Evolutionary conservation across 2,797 vertebrate genomes (phyloP).

Genomic region (Callimico goeldii): DNA sequence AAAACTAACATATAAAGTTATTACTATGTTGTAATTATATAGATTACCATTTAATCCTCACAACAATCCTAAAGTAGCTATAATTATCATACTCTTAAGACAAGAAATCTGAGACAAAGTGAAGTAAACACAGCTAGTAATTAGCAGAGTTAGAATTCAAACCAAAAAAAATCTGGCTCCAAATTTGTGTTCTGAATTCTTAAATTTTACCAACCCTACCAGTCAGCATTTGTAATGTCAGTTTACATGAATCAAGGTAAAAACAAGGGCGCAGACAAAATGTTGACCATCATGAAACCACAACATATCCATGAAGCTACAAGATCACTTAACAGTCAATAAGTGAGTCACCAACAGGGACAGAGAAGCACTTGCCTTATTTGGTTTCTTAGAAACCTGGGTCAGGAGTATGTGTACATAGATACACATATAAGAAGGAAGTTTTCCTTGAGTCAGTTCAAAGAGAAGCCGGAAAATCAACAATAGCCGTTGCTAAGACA

Average conservation of each 20-base stretch:
- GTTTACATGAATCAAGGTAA: not conserved
- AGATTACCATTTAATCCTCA: not conserved
- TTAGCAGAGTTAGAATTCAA: not conserved
- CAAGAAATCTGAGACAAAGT: not conserved
- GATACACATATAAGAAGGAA: not conserved
- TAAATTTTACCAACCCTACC: not conserved
- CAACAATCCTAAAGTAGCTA: not conserved
- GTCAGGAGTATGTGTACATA: not conserved
- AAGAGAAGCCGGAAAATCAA: not conserved
- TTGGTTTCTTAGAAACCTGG: not conserved
- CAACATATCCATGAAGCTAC: not conserved
- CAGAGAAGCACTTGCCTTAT: not conserved
- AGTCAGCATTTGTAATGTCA: not conserved
- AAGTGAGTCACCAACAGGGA: not conserved
- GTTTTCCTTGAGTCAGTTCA: not conserved
- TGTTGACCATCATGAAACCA: not conserved
- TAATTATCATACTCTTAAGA: not conserved
- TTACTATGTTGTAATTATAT: not conserved
- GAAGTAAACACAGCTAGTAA: not conserved
- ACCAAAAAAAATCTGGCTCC: not conserved
- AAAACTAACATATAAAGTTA: not conserved
- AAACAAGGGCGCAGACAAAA: not conserved
- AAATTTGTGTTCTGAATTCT: not conserved
- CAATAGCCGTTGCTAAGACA: not conserved
- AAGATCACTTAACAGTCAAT: not conserved